Evolutionary conservation across 2,113 vertebrate species (phyloP), one percentile per base, ranked within the genome.

Genomic region (Pantherophis guttatus): DNA sequence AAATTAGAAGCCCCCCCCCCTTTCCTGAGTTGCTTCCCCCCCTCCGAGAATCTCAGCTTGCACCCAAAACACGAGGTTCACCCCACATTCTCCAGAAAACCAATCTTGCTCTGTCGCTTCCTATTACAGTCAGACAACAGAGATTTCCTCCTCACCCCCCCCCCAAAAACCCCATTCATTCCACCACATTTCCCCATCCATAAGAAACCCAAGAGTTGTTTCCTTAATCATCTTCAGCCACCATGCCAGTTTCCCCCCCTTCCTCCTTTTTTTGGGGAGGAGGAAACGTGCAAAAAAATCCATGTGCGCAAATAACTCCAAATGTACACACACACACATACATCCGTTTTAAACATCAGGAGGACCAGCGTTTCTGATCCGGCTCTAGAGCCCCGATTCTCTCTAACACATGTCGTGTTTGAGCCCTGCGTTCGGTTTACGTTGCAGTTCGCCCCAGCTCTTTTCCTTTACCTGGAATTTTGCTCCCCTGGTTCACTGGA

Each of bases 31-130:
- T 87, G 39, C 88, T 92, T 58, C 8, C 2, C 8, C 58, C 7
- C 21, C 58, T 57, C 55, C 24, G 0, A 26, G 19, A 88, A 75
- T 89, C 15, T 48, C 59, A 3, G 0, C 5, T 29, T 19, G 59
- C 85, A 44, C 17, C 44, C 0, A 0, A 0, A 4, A 52, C 62
- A 0, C 0, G 0, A 39, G 90, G 10, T 53, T 17, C 29, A 24
- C 0, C 0, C 15, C 33, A 0, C 24, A 39, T 0, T 91, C 0
- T 9, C 12, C 29, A 23, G 88, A 33, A 59, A 89, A 65, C 29
- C 44, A 17, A 85, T 75, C 13, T 21, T 15, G 1, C n/a, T 86
- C 75, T 26, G 15, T 29, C 1, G 10, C 53, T 12, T 10, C 23
- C 13, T 81, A 2, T 1, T 44, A 48, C 88, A 3, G 3, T 2